These are phyloP conservation scores for Drosophila sechellia DNA, from an alignment of 1,140 invertebrate species.

Conservation along the genomic window DNA sequence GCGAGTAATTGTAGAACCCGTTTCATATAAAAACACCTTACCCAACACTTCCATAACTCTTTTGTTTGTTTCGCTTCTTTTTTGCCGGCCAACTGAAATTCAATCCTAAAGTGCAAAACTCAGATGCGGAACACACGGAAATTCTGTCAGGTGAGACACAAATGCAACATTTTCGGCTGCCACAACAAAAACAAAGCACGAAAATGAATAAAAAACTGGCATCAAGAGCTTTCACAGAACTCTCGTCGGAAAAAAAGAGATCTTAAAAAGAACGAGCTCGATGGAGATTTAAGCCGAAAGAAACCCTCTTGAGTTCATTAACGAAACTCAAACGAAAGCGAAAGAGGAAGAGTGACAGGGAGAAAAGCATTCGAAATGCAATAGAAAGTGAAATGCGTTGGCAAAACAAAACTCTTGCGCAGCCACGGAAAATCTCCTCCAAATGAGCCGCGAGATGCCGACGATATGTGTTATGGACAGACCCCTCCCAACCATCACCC, in stretches of 20 bases:
- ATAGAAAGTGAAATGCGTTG: constrained; percentile 80
- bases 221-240: constrained; percentile 29
- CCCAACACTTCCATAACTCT: constrained; percentile 19
- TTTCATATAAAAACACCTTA: constrained; percentile 15
- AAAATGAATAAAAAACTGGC: constrained; percentile 13
- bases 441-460: constrained; percentile 66
- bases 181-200: constrained; percentile 41
- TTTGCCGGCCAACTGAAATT: constrained; percentile 17
- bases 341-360: constrained; percentile 51
- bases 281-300: background rate
- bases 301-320: constrained; percentile 28
- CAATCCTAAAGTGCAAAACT: constrained; percentile 13
- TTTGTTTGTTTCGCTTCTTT: constrained; percentile 15
- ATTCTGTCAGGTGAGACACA: constrained; percentile 51
- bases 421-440: constrained; percentile 27
- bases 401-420: constrained; percentile 23
- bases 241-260: background rate
- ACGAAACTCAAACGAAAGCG: constrained; percentile 66
- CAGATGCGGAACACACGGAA: constrained; percentile 49
- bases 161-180: constrained; percentile 57
- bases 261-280: constrained; percentile 30
- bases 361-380: constrained; percentile 76
- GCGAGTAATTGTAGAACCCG: constrained; percentile 28
- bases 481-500: constrained; percentile 15
- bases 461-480: constrained; percentile 51